Base-by-base conservation (phyloP, 2,113 vertebrate species). In the Dolichallabes microphthalmus region DNA sequence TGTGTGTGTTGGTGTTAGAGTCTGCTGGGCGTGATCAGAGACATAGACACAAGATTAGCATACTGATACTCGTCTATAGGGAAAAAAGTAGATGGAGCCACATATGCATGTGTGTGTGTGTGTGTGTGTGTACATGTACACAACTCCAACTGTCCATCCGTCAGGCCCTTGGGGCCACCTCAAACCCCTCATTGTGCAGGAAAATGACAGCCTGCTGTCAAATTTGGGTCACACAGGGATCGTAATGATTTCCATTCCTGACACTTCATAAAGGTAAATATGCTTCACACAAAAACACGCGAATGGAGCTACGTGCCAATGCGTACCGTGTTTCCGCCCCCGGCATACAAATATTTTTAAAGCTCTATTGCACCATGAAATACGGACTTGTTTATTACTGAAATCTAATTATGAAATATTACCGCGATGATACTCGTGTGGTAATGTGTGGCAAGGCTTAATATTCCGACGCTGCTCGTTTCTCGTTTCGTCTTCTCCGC, bases 151-250 rank as follows among this genome's bases (percentile, higher is more conserved):
- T 84, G 82, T 84, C 78, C 86, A 73, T 73, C 77, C 52, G 75
- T 77, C 32, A 50, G 80, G 61, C 82, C 82, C 84, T 50, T 39
- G 66, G 55, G 83, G 76, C 71, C 0, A 8, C 4, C 80, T 85
- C 74, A 80, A 69, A 82, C 79, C 84, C 80, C 80, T 87, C 86
- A 87, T 85, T 89, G 85, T 75, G 60, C 79, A 85, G 77, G 84
- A 87, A 76, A 87, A 85, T 84, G 86, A 85, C 88, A 87, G 88
- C 83, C 53, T 85, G 79, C 82, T 87, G 86, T 89, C 88, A 85
- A 85, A 89, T 87, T 78, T 89, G 80, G 86, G 85, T 87, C 88
- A 82, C 60, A 82, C 63, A 52, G 53, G 80, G 86, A 78, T 85
- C 83, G 19, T 78, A 85, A 85, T 89, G 61, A 89, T 89, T 89